These are phyloP conservation scores for Yponomeuta sedellus DNA, from an alignment of 2,888 invertebrate genomes.

Conservation along the genomic window DNA sequence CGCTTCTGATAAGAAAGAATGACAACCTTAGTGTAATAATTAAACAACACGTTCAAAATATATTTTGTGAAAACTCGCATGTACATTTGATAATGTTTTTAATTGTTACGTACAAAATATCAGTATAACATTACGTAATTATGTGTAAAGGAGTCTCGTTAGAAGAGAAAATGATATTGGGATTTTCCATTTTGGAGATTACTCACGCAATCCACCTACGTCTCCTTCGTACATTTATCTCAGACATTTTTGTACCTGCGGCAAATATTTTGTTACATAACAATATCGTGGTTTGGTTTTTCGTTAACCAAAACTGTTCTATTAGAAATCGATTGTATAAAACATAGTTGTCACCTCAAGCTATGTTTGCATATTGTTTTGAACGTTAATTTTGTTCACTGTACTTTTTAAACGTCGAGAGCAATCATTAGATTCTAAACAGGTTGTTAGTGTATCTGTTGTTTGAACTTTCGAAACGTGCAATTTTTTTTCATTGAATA, in stretches of 20 bases:
- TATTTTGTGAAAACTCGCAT: no score
- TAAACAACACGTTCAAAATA: no score
- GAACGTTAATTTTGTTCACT: conserved; percentile 1
- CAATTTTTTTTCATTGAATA: no score
- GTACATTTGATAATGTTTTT: no score
- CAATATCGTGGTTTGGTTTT: background rate
- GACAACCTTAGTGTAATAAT: no score
- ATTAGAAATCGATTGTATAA: conserved; percentile 15
- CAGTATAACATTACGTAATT: no score
- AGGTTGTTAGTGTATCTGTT: conserved; percentile 38
- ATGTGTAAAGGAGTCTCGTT: no score
- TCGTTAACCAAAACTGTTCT: background rate
- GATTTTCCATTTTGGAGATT: conserved; percentile 20
- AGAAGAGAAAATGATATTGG: no score
- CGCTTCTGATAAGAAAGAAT: no score
- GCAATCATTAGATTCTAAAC: background rate
- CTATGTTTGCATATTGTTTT: background rate
- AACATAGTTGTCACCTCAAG: background rate
- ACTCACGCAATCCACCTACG: conserved; percentile 24
- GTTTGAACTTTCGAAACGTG: conserved; percentile 34
- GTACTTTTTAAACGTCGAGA: background rate
- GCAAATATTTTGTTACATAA: conserved; percentile 3
- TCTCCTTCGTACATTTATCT: conserved; percentile 20
- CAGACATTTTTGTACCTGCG: background rate
- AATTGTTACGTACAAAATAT: no score